Evolutionary conservation across 2,113 vertebrate species (phyloP), one percentile per base, ranked within the genome.

Genomic region (Origma solitaria): DNA sequence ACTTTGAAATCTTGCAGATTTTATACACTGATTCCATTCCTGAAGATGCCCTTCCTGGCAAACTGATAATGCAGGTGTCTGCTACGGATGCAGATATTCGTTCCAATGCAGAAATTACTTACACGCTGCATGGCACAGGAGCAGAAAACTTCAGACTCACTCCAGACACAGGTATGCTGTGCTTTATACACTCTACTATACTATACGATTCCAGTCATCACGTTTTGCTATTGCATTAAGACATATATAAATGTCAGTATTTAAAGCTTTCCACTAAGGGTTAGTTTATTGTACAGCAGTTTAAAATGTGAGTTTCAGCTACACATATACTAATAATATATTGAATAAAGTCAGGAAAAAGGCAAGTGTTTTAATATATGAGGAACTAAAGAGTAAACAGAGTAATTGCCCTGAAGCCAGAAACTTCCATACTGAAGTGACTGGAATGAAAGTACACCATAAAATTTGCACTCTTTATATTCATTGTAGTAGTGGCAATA

Each of bases 1-100:
- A 75, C 71, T 88, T 96, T 84, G 57, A 90, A 90, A 86, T 94
- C 60, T 96, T 97, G 50, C 83, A 99, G 99, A 97, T 97, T 45
- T 83, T 98, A 1, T 99, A 99, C 92, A 97, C 97, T 3, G 99
- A 99, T 75, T 98, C 97, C 1, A 96, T 99, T 96, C 98, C 98
- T n/a, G 99, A 99, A 96, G 99, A 99, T 64, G 96, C 98, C 27
- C 97, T 97, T 64, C 97, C 98, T 21, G 99, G 99, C 70, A 98
- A 99, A 85, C 95, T 99, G 92, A 97, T 99, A 89, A 93, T 99
- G 91, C 99, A 99, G 94, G 98, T 99, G 28, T 98, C 98, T 24
- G 99, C 99, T 35, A 98, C 98, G 27, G 99, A 99, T 16, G 98
- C 98, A 45, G 99, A 99, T 96, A 99, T 99, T 93, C 99, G 99